Evolutionary conservation across 2,797 vertebrate genomes (phyloP), one percentile per base, ranked within the genome.

Genomic region (Acanthornis magna): DNA sequence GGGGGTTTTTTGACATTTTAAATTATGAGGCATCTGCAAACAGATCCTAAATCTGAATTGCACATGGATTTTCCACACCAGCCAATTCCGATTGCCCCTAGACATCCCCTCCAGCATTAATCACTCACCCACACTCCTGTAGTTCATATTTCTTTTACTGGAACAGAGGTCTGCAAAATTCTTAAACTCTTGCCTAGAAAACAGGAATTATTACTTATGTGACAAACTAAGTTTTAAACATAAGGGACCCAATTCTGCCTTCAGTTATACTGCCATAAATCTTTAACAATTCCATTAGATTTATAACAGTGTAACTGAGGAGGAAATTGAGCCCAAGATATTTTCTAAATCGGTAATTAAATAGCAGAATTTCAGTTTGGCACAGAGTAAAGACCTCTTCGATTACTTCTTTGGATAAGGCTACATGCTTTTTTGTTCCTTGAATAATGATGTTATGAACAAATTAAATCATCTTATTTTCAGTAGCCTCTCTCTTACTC

Each of bases 221-320:
- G 93, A 94, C 95, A 95, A 95, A 93, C 84, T 94, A 82, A 94
- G 87, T 89, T 95, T 96, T 96, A 97, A 97, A 96, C 80, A 92
- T 96, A 85, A 96, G 91, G 85, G 83, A 96, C 89, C 82, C 77
- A 95, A 95, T 95, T 96, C 85, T 95, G 89, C 93, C 88, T 94
- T 87, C 74, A 95, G 63, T 95, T 95, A 96, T 67, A 67, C 70
- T 94, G 74, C 77, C 74, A 96, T 95, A 95, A 96, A 96, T 96
- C 95, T 92, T 76, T 36, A 90, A 93, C 88, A 85, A 76, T 76
- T 94, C 83, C 74, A 85, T 91, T 93, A 95, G 89, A 97, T 96
- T 96, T 97, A 89, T 86, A 91, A 89, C 50, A 88, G 50, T 54
- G 53, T 54, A 95, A 96, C 88, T 55, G 83, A 88, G 57, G 63